phyloP scores from a whole-genome alignment of 2,888 invertebrate genomes.

The Rotaria macrura region DNA sequence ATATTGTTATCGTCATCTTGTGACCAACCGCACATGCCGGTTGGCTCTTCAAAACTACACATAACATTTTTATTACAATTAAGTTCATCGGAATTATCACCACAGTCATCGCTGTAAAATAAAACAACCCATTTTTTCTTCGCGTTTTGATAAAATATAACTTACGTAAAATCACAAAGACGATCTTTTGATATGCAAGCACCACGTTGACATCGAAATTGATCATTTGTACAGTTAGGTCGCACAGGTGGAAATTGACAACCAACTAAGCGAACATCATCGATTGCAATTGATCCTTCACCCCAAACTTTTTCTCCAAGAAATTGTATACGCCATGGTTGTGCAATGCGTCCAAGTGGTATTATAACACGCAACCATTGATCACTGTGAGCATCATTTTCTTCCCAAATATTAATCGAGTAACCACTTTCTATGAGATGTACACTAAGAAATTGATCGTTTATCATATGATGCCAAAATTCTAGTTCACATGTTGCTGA shows the following conservation, averaged over 20 bases:
- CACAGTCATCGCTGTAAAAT: slow-evolving; percentile 27
- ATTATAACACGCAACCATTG: slow-evolving; percentile 12
- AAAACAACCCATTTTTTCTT: background rate
- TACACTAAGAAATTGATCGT: background rate
- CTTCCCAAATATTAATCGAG: background rate
- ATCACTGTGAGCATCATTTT: slow-evolving; percentile 19
- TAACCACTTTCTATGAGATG: slow-evolving; percentile 20
- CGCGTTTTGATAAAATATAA: too few relatives aligned
- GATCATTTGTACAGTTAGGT: slow-evolving; percentile 36
- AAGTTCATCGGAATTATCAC: slow-evolving; percentile 31
- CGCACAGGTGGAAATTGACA: slow-evolving; percentile 38
- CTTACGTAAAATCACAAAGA: slow-evolving; percentile 32
- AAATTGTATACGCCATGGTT: slow-evolving; percentile 18
- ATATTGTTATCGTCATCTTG: slow-evolving; percentile 2
- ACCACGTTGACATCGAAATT: slow-evolving; percentile 41
- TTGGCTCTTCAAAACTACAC: slow-evolving; percentile 34
- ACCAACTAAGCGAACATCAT: slow-evolving; percentile 21
- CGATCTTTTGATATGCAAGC: slow-evolving; percentile 38
- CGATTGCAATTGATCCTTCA: slow-evolving; percentile 20
- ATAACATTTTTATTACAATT: slow-evolving; percentile 24
- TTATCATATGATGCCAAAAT: slow-evolving; percentile 29
- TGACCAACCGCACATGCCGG: slow-evolving; percentile 33
- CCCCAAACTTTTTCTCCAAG: background rate
- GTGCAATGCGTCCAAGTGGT: slow-evolving; percentile 24
- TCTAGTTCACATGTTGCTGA: slow-evolving; percentile 29